Percentiles rank a stretch among this genome's conserved stretches.
Evolutionary conservation across 2,113 vertebrate species (phyloP).

Genomic region (Panurus biarmicus): DNA sequence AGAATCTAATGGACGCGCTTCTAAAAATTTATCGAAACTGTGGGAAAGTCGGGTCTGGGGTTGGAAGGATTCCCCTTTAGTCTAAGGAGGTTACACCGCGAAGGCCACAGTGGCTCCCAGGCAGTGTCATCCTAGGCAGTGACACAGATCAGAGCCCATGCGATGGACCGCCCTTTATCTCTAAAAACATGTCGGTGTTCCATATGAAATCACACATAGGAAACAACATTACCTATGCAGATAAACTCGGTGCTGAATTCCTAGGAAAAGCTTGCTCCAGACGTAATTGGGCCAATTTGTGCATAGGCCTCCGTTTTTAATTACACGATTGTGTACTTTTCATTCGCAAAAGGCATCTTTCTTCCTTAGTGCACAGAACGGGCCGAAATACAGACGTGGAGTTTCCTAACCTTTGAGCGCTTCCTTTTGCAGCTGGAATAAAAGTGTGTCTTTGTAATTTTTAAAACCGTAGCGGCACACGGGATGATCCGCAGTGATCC

Average conservation of each 20-base stretch:
- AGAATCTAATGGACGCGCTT: rapidly evolving
- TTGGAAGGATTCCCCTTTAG: neutral
- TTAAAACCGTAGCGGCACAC: neutral
- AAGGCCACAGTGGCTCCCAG: rapidly evolving
- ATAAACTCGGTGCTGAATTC: neutral
- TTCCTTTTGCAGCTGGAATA: neutral
- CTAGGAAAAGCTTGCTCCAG: neutral
- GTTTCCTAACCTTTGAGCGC: neutral
- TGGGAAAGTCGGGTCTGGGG: rapidly evolving
- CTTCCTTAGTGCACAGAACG: neutral
- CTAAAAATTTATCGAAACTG: neutral
- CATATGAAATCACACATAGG: neutral
- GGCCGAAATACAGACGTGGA: rapidly evolving
- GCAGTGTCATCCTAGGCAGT: neutral
- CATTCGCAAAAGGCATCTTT: neutral
- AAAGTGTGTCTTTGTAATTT: rapidly evolving
- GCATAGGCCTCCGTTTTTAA: neutral
- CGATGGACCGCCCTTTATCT: rapidly evolving
- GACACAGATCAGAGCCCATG: rapidly evolving
- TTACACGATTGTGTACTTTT: neutral
- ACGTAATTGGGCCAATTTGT: rapidly evolving
- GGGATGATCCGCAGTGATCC: neutral
- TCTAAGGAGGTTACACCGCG: rapidly evolving
- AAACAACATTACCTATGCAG: neutral
- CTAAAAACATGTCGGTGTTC: neutral